Conservation (phyloP, 2,888 invertebrate genomes). For the Liposcelis brunnea region DNA sequence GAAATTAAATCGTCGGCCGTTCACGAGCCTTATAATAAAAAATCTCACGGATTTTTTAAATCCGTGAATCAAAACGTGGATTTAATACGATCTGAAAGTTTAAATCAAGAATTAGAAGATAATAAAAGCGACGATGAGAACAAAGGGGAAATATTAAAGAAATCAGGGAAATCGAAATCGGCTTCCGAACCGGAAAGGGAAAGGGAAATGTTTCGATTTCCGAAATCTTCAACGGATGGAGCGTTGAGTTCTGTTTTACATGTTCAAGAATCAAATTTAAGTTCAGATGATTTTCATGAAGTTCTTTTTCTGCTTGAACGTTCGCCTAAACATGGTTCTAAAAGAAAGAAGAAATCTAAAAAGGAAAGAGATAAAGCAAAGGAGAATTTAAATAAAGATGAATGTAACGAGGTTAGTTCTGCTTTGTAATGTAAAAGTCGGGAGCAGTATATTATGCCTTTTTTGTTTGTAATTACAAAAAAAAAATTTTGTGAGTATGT, state of each 20-base stretch:
- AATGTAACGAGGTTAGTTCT: slow-evolving; percentile 29
- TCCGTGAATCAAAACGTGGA: not conserved
- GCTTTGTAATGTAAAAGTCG: slow-evolving; percentile 24
- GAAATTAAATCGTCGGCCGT: too few relatives aligned
- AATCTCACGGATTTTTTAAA: not conserved
- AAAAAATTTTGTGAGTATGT: too few relatives aligned
- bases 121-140: not conserved
- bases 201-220: slow-evolving; percentile 34
- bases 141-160: not conserved
- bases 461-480: not conserved
- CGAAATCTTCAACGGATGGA: slow-evolving; percentile 38
- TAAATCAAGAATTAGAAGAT: not conserved
- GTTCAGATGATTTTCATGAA: slow-evolving; percentile 39
- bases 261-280: slow-evolving; percentile 36
- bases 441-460: not conserved
- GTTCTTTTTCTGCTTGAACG: slow-evolving; percentile 35
- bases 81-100: not conserved
- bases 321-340: slow-evolving; percentile 30
- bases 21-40: too few relatives aligned
- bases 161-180: slow-evolving; percentile 28
- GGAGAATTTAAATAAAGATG: slow-evolving; percentile 16
- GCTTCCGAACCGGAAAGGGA: slow-evolving; percentile 34
- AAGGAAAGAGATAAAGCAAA: slow-evolving; percentile 27
- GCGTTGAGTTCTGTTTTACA: slow-evolving; percentile 38
- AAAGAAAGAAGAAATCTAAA: slow-evolving; percentile 30